Conservation (phyloP, 2,113 vertebrate genomes). For the Pterophyllum scalare region DNA sequence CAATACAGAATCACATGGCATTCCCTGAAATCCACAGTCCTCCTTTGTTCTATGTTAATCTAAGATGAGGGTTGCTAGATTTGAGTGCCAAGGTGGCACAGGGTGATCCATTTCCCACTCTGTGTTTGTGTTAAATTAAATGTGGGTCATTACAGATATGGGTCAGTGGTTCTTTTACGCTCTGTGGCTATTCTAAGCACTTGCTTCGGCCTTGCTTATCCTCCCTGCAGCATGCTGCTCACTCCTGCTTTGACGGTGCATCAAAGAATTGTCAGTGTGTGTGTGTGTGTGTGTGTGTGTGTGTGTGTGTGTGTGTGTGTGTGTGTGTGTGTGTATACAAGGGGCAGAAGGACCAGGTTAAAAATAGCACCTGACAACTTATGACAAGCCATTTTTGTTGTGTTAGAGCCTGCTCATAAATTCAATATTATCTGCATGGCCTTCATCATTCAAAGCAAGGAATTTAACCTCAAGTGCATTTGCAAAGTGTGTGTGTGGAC, state of each 20-base stretch:
- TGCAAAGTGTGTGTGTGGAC: conserved; percentile 33
- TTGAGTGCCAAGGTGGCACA: conserved; percentile 29
- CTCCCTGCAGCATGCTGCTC: conserved; percentile 19
- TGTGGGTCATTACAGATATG: conserved; percentile 76
- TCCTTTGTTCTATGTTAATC: conserved; percentile 13
- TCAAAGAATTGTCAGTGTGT: neutral
- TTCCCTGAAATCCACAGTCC: neutral
- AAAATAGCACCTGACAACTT: conserved; percentile 41
- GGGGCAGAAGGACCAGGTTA: neutral
- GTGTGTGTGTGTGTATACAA: too few relatives aligned
- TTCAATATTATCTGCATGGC: neutral
- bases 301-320: too few relatives aligned
- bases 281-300: neutral
- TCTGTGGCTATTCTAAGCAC: conserved; percentile 65
- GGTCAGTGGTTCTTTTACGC: conserved; percentile 70
- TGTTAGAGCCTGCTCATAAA: neutral
- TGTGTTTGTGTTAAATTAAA: conserved; percentile 57
- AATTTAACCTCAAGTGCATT: conserved; percentile 27
- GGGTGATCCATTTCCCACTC: conserved; percentile 24
- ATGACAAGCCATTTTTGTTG: conserved; percentile 1
- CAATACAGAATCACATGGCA: neutral
- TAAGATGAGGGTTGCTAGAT: neutral
- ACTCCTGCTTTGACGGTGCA: conserved; percentile 22
- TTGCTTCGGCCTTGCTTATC: conserved; percentile 50
- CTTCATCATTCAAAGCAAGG: neutral